Percentiles rank a stretch among this genome's conserved stretches.
These are phyloP conservation scores for Entomyzon cyanotis DNA, from an alignment of 2,113 vertebrate genomes.

Conservation along the genomic window DNA sequence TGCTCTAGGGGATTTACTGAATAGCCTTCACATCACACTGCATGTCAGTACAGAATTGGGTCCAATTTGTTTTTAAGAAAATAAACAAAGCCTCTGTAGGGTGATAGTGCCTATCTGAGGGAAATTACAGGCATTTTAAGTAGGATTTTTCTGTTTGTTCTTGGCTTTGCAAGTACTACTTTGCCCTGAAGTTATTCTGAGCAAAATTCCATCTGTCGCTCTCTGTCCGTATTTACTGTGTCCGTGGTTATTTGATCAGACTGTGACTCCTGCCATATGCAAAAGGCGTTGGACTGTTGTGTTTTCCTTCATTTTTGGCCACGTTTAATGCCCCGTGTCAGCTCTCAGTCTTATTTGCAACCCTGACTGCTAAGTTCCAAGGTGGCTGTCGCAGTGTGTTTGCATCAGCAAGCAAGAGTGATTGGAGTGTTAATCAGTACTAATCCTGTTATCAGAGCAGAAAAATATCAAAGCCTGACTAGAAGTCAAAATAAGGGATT, in stretches of 20 bases:
- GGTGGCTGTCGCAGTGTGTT: background rate
- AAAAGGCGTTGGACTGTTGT: background rate
- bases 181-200: constrained; percentile 5
- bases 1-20: background rate
- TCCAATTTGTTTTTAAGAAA: background rate
- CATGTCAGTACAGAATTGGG: background rate
- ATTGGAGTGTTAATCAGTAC: background rate
- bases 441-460: background rate
- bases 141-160: constrained; percentile 20
- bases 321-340: background rate
- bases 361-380: background rate
- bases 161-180: constrained; percentile 22
- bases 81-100: background rate
- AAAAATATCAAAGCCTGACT: background rate
- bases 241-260: background rate
- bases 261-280: background rate
- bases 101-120: background rate
- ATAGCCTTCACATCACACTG: background rate
- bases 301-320: background rate
- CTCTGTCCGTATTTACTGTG: background rate
- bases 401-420: background rate
- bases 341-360: background rate
- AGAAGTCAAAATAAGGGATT: background rate
- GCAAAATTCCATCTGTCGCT: constrained; percentile 29
- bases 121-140: background rate